Evolutionary conservation across 2,888 invertebrate species (phyloP).

Genomic region (Tanytarsus gracilentus): DNA sequence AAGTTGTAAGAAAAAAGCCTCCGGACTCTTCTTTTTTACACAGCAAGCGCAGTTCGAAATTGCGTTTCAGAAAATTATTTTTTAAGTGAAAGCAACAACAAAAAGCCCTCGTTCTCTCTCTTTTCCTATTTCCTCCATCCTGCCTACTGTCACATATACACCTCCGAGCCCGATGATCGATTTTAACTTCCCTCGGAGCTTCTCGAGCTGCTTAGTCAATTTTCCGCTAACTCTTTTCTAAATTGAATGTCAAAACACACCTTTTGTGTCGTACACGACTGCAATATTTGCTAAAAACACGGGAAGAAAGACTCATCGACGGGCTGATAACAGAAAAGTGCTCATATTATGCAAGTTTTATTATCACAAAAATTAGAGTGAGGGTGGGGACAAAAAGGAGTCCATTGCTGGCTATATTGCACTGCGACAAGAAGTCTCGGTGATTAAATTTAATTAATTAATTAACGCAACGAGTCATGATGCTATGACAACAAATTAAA

Average conservation of each 20-base stretch:
- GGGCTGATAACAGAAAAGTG: too few relatives aligned
- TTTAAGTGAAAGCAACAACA: conserved; percentile 17
- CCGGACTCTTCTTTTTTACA: too few relatives aligned
- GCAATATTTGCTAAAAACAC: too few relatives aligned
- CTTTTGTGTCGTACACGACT: too few relatives aligned
- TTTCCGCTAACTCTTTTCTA: conserved; percentile 7
- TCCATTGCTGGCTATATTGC: too few relatives aligned
- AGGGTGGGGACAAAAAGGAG: too few relatives aligned
- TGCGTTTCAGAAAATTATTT: conserved; percentile 25
- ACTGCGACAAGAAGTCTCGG: neutral
- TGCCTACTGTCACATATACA: conserved; percentile 5
- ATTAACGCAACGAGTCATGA: conserved; percentile 3
- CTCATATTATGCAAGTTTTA: too few relatives aligned
- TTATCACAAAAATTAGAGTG: too few relatives aligned
- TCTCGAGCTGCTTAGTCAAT: neutral
- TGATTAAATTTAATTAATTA: conserved; percentile 22
- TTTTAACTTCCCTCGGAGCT: too few relatives aligned
- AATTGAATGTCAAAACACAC: too few relatives aligned
- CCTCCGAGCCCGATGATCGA: too few relatives aligned
- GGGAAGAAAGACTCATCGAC: too few relatives aligned
- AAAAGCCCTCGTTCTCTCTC: conserved; percentile 15
- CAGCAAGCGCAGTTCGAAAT: conserved; percentile 16
- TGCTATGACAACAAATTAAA: neutral
- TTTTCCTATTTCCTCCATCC: neutral
- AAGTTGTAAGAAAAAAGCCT: neutral